Conservation (phyloP, 2,888 invertebrate genomes). For the Hirtodrosophila trivittata region DNA sequence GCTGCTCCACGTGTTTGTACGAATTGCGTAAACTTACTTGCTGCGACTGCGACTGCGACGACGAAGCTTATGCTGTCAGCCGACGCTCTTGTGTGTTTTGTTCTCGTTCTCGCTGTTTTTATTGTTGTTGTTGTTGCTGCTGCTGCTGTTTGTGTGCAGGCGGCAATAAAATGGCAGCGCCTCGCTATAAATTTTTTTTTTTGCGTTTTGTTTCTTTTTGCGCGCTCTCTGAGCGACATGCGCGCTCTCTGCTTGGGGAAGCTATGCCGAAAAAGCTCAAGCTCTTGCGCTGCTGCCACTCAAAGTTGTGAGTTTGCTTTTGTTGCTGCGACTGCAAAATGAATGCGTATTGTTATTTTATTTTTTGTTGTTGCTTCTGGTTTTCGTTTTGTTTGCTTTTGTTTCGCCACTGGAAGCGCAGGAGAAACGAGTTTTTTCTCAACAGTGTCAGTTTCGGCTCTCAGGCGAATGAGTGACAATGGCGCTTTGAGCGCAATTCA, state of each 20-base stretch:
- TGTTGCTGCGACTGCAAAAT: slow-evolving; percentile 57
- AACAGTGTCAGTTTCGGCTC: slow-evolving; percentile 29
- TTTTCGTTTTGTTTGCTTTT: slow-evolving; percentile 35
- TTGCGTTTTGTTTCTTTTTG: slow-evolving; percentile 28
- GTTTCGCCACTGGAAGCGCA: slow-evolving; percentile 57
- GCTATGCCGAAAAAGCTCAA: slow-evolving; percentile 46
- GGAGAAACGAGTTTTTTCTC: slow-evolving; percentile 66
- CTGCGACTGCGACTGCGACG: slow-evolving; percentile 33
- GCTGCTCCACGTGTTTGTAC: slow-evolving; percentile 76
- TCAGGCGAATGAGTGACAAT: slow-evolving; percentile 18
- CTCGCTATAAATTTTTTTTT: slow-evolving; percentile 7
- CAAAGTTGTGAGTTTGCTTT: slow-evolving; percentile 6
- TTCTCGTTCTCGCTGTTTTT: slow-evolving; percentile 45
- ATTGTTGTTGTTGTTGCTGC: slow-evolving; percentile 9
- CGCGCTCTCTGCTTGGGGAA: slow-evolving; percentile 50
- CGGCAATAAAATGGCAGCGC: slow-evolving; percentile 45
- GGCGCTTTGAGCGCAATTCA: slow-evolving; percentile 37
- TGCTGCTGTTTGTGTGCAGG: slow-evolving; percentile 43
- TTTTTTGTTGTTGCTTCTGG: slow-evolving; percentile 24
- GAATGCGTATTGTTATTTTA: slow-evolving; percentile 57
- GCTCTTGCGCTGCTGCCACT: slow-evolving; percentile 23
- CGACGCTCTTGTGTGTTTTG: slow-evolving; percentile 25
- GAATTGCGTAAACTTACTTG: slow-evolving; percentile 72
- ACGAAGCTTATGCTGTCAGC: neutral
- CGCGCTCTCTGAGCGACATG: slow-evolving; percentile 43